A percentile compares a stretch with the other conserved stretches of the same genome.
phyloP scores from a whole-genome alignment of 2,888 invertebrate genomes.

The Hirtodrosophila cameraria region DNA sequence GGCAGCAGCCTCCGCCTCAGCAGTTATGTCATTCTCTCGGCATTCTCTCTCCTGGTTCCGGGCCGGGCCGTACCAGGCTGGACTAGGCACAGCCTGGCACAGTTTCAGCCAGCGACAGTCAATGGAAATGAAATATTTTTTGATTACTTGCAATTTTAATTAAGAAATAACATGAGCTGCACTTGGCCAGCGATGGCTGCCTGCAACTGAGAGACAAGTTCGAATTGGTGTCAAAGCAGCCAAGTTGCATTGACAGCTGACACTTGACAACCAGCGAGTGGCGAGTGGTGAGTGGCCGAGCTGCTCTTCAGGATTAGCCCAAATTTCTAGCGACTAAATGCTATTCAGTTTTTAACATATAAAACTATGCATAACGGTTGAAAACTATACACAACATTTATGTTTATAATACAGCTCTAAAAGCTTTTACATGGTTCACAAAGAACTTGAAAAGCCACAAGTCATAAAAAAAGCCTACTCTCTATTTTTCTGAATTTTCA shows the following conservation, averaged over 20 bases:
- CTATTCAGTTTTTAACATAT: constrained; percentile 9
- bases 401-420: no score
- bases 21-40: constrained; percentile 70
- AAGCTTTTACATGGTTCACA: constrained; percentile 16
- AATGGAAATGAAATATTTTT: constrained; percentile 48
- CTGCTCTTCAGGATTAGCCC: constrained; percentile 48
- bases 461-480: background rate
- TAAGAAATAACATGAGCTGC: constrained; percentile 52
- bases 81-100: constrained; percentile 50
- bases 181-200: constrained; percentile 1
- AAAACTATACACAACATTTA: no score
- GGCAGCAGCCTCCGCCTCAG: constrained; percentile 19
- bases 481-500: background rate
- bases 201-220: constrained; percentile 20
- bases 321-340: constrained; percentile 37
- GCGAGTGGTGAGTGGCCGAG: background rate
- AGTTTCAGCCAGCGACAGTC: constrained; percentile 41
- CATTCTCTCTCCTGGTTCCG: constrained; percentile 38
- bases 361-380: constrained; percentile 11
- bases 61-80: no score
- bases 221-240: constrained; percentile 59
- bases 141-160: constrained; percentile 69
- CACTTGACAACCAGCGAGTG: constrained; percentile 21
- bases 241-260: constrained; percentile 56
- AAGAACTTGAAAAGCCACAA: constrained; percentile 1